These are phyloP conservation scores for Hyperoplus lanceolatus DNA, from an alignment of 2,797 vertebrate species.

Conservation along the genomic window DNA sequence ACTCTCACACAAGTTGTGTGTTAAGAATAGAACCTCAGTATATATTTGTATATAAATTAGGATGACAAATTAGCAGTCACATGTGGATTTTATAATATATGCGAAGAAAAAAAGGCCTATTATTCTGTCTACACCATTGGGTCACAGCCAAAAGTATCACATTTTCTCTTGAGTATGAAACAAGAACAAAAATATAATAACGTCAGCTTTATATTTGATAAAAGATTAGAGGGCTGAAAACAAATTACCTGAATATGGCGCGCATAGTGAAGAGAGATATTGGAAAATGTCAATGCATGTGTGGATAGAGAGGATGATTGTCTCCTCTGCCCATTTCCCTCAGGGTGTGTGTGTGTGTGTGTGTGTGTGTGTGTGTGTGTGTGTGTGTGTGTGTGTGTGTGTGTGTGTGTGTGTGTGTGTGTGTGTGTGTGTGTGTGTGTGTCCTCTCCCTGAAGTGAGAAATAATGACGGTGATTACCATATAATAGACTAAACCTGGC, in stretches of 20 bases:
- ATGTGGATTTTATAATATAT: too few relatives aligned
- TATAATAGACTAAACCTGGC: slow-evolving; percentile 53
- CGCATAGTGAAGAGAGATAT: slow-evolving; percentile 43
- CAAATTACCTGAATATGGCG: slow-evolving; percentile 51
- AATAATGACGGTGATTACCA: slow-evolving; percentile 65
- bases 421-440: slow-evolving; percentile 10
- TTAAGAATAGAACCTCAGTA: too few relatives aligned
- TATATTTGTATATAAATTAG: too few relatives aligned
- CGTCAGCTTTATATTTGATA: slow-evolving; percentile 29
- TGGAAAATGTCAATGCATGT: slow-evolving; percentile 59
- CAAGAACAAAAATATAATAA: slow-evolving; percentile 34
- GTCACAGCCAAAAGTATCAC: neutral
- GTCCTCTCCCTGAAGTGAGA: slow-evolving; percentile 45
- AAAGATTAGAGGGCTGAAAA: slow-evolving; percentile 44
- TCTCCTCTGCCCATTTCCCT: slow-evolving; percentile 23
- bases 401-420: neutral
- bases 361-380: slow-evolving; percentile 24
- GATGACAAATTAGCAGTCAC: too few relatives aligned
- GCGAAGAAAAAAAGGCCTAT: too few relatives aligned
- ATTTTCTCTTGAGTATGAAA: slow-evolving; percentile 9
- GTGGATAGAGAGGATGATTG: slow-evolving; percentile 44
- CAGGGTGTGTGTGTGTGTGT: slow-evolving; percentile 32
- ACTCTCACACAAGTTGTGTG: too few relatives aligned
- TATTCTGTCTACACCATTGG: neutral
- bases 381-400: slow-evolving; percentile 21